Percentiles rank a stretch among this genome's conserved stretches.
Evolutionary conservation across 2,113 vertebrate species (phyloP).

Genomic region (Myrmecobius fasciatus): DNA sequence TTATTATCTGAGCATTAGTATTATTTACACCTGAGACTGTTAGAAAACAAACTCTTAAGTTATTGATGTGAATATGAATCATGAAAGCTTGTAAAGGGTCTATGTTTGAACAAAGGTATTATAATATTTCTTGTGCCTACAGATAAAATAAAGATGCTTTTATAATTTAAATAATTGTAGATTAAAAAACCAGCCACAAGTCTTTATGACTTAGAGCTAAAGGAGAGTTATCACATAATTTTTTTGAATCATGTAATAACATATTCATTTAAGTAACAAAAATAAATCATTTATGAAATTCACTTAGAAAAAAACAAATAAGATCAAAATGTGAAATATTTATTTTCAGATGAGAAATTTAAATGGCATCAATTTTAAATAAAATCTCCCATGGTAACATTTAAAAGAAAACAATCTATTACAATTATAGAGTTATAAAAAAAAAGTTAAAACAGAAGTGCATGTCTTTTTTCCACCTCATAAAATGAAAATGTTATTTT

Average conservation of each 20-base stretch:
- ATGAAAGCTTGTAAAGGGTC: background rate
- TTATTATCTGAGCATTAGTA: background rate
- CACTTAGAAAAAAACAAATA: background rate
- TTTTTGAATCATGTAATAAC: conserved; percentile 6
- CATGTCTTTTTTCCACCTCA: background rate
- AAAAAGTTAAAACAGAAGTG: background rate
- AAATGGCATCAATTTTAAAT: conserved; percentile 25
- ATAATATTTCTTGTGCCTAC: background rate
- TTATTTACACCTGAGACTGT: background rate
- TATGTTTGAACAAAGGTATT: conserved; percentile 19
- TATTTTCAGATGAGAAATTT: conserved; percentile 6
- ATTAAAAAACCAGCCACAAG: conserved; percentile 12
- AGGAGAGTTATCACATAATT: conserved; percentile 22
- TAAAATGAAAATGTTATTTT: conserved; percentile 18
- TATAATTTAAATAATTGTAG: background rate
- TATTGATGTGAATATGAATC: conserved; percentile 2
- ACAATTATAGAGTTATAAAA: conserved; percentile 22
- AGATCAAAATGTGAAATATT: background rate
- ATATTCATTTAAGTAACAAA: conserved; percentile 25
- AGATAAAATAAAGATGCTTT: background rate
- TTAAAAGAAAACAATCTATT: conserved; percentile 26
- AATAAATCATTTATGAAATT: background rate
- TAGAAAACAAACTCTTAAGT: background rate
- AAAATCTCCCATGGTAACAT: conserved; percentile 19
- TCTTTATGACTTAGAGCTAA: conserved; percentile 31